A percentile compares a stretch with the other conserved stretches of the same genome.
phyloP scores from a whole-genome alignment of 2,113 vertebrate species.

The Gymnorhina tibicen region DNA sequence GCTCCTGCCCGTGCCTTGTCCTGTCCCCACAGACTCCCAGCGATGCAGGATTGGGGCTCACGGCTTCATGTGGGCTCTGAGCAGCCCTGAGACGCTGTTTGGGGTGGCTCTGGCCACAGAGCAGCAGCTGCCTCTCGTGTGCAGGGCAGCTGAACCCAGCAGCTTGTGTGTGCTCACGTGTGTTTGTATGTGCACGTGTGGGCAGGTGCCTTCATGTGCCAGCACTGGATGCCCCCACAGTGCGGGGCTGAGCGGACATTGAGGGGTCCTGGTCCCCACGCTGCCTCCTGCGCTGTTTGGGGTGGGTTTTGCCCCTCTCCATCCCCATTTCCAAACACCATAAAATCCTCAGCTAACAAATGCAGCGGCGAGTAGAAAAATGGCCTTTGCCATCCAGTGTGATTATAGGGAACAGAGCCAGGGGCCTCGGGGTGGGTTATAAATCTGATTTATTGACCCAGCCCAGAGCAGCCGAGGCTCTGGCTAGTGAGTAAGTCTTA shows the following conservation, averaged over 20 bases:
- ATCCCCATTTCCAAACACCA: background rate
- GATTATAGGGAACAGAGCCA: conserved; percentile 52
- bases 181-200: rapidly evolving
- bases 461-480: conserved; percentile 35
- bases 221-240: background rate
- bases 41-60: rapidly evolving
- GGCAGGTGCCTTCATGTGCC: background rate
- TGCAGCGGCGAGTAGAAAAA: conserved; percentile 10
- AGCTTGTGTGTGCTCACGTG: rapidly evolving
- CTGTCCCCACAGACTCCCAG: background rate
- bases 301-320: background rate
- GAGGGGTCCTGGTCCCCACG: background rate
- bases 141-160: background rate
- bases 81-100: background rate
- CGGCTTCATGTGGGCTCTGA: rapidly evolving
- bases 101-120: background rate
- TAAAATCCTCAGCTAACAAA: conserved; percentile 27
- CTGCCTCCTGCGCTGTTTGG: background rate
- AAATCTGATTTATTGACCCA: conserved; percentile 70
- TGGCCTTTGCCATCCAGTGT: conserved; percentile 28
- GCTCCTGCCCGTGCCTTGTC: background rate
- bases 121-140: background rate
- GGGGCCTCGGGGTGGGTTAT: conserved; percentile 53
- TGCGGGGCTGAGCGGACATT: background rate
- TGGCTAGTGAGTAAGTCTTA: conserved; percentile 65